Evolutionary conservation across 2,797 vertebrate genomes (phyloP), one percentile per base, ranked within the genome.

Genomic region (Catharus ustulatus): DNA sequence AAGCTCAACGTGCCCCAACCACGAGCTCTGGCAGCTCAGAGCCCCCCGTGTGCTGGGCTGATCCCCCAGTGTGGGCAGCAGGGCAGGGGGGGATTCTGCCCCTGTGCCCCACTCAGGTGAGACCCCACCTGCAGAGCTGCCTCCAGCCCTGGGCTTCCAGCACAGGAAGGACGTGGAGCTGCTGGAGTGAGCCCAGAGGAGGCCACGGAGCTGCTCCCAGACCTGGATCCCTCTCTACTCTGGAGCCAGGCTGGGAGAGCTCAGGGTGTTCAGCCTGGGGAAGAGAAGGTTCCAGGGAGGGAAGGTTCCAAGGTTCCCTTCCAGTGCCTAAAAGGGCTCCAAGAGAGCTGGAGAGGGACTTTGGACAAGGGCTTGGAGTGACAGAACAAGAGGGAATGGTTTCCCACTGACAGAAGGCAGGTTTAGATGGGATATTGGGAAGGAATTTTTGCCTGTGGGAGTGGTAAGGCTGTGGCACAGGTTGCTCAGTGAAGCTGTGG

Each of bases 181-280:
- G 24, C 46, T 80, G 68, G 52, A 80, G 9, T 0, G 0, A 45
- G 38, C 3, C 52, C 38, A 59, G n/a, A 38, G 68, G 29, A 38
- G n/a, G 3, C 18, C 52, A n/a, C 0, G 0, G 67, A 73, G 59
- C 6, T 59, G 52, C 20, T 22, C n/a, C 0, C 0, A 59, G 29
- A 61, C 0, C 24, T 40, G 52, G 29, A 79, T 45, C 23, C 32
- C n/a, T 43, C 75, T 58, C 22, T 69, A 40, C 64, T 55, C 73
- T 77, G 64, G 30, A 71, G 17, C 5, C 57, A 43, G 26, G 36
- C 49, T 80, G 40, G 68, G 76, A 52, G 20, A 66, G 29, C 5
- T 34, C 59, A 32, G 27, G 13, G 1, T 29, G 29, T 2, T 2
- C 52, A 24, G 17, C 26, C 26, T 49, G 45, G 34, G 34, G 34